phyloP scores from a whole-genome alignment of 2,888 invertebrate species.

The Epinotia nisella region DNA sequence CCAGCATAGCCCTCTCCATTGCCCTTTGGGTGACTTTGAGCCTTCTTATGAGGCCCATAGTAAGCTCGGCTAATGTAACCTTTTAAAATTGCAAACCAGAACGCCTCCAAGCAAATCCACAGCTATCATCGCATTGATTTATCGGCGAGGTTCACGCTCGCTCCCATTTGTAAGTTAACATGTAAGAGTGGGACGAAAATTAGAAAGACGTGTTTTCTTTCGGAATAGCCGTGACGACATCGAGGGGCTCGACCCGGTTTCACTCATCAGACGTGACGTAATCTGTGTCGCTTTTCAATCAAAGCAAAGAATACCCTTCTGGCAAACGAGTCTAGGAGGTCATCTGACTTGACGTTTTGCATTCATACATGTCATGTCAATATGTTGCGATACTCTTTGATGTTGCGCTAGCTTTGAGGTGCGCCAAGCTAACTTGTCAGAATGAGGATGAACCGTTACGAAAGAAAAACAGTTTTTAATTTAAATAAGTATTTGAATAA shows the following conservation, averaged over 20 bases:
- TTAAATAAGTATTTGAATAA: no score
- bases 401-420: no score
- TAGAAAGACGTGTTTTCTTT: background rate
- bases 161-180: background rate
- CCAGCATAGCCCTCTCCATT: no score
- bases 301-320: background rate
- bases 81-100: background rate
- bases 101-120: background rate
- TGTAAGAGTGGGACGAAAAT: background rate
- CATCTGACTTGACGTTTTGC: background rate
- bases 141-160: background rate
- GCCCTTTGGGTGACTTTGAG: no score
- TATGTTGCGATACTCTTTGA: no score
- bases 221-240: background rate
- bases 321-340: background rate
- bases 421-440: no score
- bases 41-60: no score
- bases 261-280: constrained; percentile 8
- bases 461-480: no score
- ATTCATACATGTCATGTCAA: background rate
- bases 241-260: constrained; percentile 15
- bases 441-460: no score
- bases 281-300: constrained; percentile 2
- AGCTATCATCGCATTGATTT: background rate
- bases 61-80: background rate